A percentile compares a stretch with the other conserved stretches of the same genome.
Evolutionary conservation across 2,113 vertebrate genomes (phyloP).

Genomic region (Baryphthengus martii): DNA sequence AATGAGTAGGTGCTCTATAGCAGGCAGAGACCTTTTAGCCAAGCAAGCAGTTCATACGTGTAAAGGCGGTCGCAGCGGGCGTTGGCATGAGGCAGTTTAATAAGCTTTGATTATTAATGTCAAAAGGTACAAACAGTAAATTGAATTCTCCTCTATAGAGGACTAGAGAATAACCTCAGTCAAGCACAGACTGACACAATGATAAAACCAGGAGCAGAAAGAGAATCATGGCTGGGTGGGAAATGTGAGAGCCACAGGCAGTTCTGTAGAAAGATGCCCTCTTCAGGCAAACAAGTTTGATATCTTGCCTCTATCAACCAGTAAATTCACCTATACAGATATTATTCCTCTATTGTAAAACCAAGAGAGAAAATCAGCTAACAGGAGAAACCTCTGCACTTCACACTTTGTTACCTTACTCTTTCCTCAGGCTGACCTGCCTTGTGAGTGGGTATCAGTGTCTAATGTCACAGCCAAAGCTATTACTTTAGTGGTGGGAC

Average conservation of each 20-base stretch:
- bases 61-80: background rate
- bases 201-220: background rate
- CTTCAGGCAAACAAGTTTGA: background rate
- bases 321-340: background rate
- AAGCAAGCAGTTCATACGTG: background rate
- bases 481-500: background rate
- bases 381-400: background rate
- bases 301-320: background rate
- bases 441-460: background rate
- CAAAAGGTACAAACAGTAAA: background rate
- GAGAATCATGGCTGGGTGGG: background rate
- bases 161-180: background rate
- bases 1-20: background rate
- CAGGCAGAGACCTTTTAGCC: background rate
- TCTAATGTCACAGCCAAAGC: background rate
- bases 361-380: background rate
- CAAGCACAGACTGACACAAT: background rate
- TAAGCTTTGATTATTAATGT: constrained; percentile 5
- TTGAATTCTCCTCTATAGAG: background rate
- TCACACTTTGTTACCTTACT: background rate
- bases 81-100: background rate
- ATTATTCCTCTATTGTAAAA: background rate
- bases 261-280: background rate
- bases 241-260: background rate
- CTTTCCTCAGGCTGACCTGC: background rate